Conservation (phyloP, 2,113 vertebrate genomes). For the Poeciliopsis retropinna region DNA sequence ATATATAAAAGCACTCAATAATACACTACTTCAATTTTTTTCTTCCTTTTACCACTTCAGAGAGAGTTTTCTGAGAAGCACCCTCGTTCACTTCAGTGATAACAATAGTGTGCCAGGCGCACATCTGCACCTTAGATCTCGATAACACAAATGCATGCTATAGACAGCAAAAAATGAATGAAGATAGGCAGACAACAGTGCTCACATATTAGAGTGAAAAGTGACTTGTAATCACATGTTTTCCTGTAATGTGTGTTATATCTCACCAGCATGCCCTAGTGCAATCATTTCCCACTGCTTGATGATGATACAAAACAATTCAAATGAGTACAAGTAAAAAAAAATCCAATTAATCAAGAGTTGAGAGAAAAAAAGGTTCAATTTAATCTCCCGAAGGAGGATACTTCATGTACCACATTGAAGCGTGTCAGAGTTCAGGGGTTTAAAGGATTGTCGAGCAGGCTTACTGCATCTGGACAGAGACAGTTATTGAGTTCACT, state of each 20-base stretch:
- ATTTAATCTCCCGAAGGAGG: constrained; percentile 76
- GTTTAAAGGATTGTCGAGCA: constrained; percentile 77
- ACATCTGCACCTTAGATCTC: constrained; percentile 26
- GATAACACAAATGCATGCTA: constrained; percentile 13
- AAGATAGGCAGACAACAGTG: not conserved
- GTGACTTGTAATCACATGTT: constrained; percentile 11
- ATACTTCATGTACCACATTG: constrained; percentile 73
- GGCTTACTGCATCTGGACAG: constrained; percentile 77
- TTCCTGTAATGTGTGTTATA: constrained; percentile 49
- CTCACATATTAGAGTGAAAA: constrained; percentile 27
- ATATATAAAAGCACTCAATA: constrained; percentile 35
- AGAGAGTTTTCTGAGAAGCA: constrained; percentile 46
- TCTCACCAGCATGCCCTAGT: constrained; percentile 42
- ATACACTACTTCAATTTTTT: constrained; percentile 29
- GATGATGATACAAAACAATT: constrained; percentile 52
- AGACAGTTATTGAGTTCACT: constrained; percentile 81
- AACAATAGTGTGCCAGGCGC: constrained; percentile 47
- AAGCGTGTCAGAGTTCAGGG: constrained; percentile 78
- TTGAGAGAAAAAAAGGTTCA: constrained; percentile 71
- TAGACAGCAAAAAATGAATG: not conserved
- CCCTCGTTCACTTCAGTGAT: constrained; percentile 49
- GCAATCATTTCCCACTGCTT: constrained; percentile 49
- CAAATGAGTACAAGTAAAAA: constrained; percentile 48
- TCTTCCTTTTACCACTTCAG: constrained; percentile 38
- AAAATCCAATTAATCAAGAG: constrained; percentile 71